Evolutionary conservation across 2,113 vertebrate genomes (phyloP).

Genomic region (Felis chaus): DNA sequence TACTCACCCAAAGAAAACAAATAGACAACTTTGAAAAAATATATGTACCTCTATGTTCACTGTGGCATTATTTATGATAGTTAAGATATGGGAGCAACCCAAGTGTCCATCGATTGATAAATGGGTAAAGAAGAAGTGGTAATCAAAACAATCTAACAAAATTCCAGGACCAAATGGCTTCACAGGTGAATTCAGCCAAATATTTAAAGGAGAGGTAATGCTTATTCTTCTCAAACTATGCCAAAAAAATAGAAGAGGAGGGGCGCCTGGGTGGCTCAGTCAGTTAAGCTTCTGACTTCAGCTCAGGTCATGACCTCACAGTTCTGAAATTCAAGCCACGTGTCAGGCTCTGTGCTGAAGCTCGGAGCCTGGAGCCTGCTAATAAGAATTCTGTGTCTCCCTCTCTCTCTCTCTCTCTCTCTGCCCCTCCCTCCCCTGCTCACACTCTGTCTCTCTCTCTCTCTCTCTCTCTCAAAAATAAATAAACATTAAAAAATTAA

Average conservation of each 20-base stretch:
- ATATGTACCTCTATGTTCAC: background rate
- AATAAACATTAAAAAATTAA: too few relatives aligned
- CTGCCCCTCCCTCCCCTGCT: too few relatives aligned
- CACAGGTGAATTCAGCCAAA: background rate
- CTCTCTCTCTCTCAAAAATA: too few relatives aligned
- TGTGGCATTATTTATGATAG: background rate
- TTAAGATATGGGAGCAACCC: background rate
- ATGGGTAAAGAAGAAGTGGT: background rate
- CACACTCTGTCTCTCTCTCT: too few relatives aligned
- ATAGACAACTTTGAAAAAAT: background rate
- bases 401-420: too few relatives aligned
- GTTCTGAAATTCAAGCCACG: too few relatives aligned
- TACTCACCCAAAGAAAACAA: background rate
- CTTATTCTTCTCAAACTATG: background rate
- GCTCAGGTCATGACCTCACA: too few relatives aligned
- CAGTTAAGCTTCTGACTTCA: too few relatives aligned
- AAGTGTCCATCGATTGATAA: background rate
- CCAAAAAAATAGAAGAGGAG: background rate
- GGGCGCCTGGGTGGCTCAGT: too few relatives aligned
- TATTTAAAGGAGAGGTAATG: background rate
- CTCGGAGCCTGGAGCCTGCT: too few relatives aligned
- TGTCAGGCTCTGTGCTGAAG: too few relatives aligned
- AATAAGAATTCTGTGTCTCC: too few relatives aligned
- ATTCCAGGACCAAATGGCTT: background rate
- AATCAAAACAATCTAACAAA: background rate